Evolutionary conservation across 2,888 invertebrate genomes (phyloP).

Genomic region (Lasioglossum morio): DNA sequence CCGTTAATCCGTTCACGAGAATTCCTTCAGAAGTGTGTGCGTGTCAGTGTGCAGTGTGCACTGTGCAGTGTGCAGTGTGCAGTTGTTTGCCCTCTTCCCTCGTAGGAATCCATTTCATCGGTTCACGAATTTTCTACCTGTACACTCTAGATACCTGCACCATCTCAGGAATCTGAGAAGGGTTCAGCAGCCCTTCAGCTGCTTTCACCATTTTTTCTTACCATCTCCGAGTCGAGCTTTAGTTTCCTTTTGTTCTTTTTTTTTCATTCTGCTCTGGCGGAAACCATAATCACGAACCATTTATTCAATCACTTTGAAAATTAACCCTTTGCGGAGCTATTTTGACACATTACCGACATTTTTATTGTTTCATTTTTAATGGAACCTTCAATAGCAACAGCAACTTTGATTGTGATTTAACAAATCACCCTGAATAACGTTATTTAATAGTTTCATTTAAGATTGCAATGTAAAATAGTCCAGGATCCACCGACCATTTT

Average conservation of each 20-base stretch:
- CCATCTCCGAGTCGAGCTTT: neutral
- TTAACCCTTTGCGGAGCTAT: neutral
- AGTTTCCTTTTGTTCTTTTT: neutral
- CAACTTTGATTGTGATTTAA: too few species aligned
- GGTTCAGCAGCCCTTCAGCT: conserved; percentile 33
- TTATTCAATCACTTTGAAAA: neutral
- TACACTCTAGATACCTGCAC: conserved; percentile 32
- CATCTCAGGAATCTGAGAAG: conserved; percentile 48
- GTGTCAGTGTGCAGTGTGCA: neutral
- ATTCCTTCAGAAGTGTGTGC: neutral
- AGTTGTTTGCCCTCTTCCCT: conserved; percentile 30
- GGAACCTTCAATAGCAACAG: too few species aligned
- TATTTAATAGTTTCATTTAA: too few species aligned
- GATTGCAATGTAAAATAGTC: too few species aligned
- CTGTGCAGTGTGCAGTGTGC: neutral
- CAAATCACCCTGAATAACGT: too few species aligned
- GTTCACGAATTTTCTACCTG: conserved; percentile 55
- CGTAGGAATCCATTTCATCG: conserved; percentile 25
- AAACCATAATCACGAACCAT: neutral
- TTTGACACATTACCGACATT: too few species aligned
- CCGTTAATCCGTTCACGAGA: conserved; percentile 15
- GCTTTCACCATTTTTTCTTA: neutral
- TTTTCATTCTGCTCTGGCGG: neutral
- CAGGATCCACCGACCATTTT: too few species aligned
- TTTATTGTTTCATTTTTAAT: too few species aligned